phyloP scores from a whole-genome alignment of 1,140 invertebrate genomes.

The Hycleus cichorii region DNA sequence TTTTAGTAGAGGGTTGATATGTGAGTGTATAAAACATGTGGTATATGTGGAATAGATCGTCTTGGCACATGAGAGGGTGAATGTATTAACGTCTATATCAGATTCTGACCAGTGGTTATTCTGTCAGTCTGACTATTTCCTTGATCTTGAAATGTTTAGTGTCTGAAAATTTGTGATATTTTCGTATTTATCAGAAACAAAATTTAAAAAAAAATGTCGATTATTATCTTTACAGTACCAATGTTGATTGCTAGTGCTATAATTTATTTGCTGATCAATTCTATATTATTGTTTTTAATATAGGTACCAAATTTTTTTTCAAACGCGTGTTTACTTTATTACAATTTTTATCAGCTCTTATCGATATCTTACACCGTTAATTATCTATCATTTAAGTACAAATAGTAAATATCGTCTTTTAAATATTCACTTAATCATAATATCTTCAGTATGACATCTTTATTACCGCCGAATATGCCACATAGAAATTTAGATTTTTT shows the following conservation, averaged over 20 bases:
- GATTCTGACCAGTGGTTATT: slow-evolving; percentile 36
- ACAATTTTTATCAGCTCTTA: slow-evolving; percentile 21
- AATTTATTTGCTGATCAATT: slow-evolving; percentile 28
- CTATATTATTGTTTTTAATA: slow-evolving; percentile 20
- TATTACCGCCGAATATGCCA: slow-evolving; percentile 25
- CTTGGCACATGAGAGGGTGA: slow-evolving; percentile 28
- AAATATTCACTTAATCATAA: slow-evolving; percentile 36
- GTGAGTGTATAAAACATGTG: slow-evolving; percentile 13
- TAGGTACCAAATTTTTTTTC: slow-evolving; percentile 9
- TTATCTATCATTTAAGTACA: slow-evolving; percentile 32
- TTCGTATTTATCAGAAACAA: not conserved
- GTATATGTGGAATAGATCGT: slow-evolving; percentile 22
- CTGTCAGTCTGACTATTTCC: slow-evolving; percentile 27
- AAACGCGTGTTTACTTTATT: slow-evolving; percentile 1
- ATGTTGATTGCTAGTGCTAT: slow-evolving; percentile 26
- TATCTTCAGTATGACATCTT: slow-evolving; percentile 37
- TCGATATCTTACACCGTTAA: slow-evolving; percentile 30
- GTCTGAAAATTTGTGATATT: not conserved
- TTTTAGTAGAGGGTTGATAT: not conserved
- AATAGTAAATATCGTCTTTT: slow-evolving; percentile 38
- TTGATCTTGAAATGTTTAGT: slow-evolving; percentile 9
- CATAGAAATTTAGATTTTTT: slow-evolving; percentile 20
- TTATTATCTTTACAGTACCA: not conserved
- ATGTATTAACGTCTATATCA: slow-evolving; percentile 38
- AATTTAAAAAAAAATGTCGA: not conserved